phyloP scores from a whole-genome alignment of 2,888 invertebrate species.

The Xanthostigma xanthostigma region DNA sequence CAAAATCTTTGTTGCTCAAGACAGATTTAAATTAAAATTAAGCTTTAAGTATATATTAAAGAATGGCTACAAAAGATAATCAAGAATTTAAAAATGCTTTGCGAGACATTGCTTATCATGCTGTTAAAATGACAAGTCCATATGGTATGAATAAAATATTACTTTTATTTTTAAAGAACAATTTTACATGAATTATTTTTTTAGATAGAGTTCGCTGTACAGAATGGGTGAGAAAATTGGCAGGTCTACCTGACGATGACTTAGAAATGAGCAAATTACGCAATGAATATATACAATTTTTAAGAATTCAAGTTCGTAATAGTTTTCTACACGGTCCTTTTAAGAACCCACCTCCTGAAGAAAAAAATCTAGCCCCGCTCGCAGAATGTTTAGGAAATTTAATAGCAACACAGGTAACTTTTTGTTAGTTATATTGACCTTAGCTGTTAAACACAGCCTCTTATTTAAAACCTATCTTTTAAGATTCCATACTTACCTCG shows the following conservation, averaged over 20 bases:
- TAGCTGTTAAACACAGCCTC: not conserved
- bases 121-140: constrained; percentile 23
- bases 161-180: not conserved
- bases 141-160: constrained; percentile 21
- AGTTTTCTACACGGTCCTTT: constrained; percentile 33
- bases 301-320: constrained; percentile 33
- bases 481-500: constrained; percentile 32
- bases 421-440: not conserved
- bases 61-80: constrained; percentile 26
- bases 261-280: constrained; percentile 29
- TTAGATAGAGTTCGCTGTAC: constrained; percentile 35
- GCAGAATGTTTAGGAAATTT: constrained; percentile 32
- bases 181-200: constrained; percentile 4
- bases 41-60: not conserved
- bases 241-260: constrained; percentile 28
- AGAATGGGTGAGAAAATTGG: constrained; percentile 35
- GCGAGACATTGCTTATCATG: constrained; percentile 24
- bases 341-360: constrained; percentile 29
- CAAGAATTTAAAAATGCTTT: constrained; percentile 27
- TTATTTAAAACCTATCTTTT: constrained; percentile 1
- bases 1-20: no score
- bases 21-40: not conserved
- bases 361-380: constrained; percentile 26
- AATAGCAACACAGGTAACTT: constrained; percentile 20
- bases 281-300: constrained; percentile 35